phyloP scores from a whole-genome alignment of 1,140 invertebrate genomes.

The Cydia fagiglandana region DNA sequence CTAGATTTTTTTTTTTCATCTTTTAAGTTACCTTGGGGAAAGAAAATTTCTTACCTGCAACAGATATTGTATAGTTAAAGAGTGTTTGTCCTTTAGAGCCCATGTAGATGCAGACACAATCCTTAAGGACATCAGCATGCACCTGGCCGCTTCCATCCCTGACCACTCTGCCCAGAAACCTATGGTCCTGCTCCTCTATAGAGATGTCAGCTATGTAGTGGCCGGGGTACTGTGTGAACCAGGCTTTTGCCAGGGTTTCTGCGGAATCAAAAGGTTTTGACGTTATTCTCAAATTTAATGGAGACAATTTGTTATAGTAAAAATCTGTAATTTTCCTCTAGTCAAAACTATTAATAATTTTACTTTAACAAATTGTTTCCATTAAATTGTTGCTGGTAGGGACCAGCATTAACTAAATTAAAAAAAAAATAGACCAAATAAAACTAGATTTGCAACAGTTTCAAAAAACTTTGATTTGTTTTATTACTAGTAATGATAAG shows the following conservation, averaged over 20 bases:
- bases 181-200: slow-evolving; percentile 48
- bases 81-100: slow-evolving; percentile 77
- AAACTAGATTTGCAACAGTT: no score
- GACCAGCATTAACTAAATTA: no score
- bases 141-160: slow-evolving; percentile 46
- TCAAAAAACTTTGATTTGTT: no score
- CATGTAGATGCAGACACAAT: slow-evolving; percentile 74
- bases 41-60: slow-evolving; percentile 57
- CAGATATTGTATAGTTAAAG: slow-evolving; percentile 78
- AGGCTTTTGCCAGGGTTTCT: slow-evolving; percentile 53
- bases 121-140: slow-evolving; percentile 44
- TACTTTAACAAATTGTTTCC: no score
- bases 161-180: slow-evolving; percentile 59
- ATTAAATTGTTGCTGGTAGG: no score
- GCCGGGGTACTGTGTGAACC: slow-evolving; percentile 56
- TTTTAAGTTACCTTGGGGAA: not conserved
- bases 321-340: no score
- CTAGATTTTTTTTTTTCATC: no score
- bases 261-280: slow-evolving; percentile 35
- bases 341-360: no score
- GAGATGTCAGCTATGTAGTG: slow-evolving; percentile 58
- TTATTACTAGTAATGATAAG: no score
- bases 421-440: no score
- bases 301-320: no score
- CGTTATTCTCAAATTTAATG: no score